Evolutionary conservation across 2,797 vertebrate species (phyloP), one percentile per base, ranked within the genome.

Genomic region (Parotocinclus haroldoi): DNA sequence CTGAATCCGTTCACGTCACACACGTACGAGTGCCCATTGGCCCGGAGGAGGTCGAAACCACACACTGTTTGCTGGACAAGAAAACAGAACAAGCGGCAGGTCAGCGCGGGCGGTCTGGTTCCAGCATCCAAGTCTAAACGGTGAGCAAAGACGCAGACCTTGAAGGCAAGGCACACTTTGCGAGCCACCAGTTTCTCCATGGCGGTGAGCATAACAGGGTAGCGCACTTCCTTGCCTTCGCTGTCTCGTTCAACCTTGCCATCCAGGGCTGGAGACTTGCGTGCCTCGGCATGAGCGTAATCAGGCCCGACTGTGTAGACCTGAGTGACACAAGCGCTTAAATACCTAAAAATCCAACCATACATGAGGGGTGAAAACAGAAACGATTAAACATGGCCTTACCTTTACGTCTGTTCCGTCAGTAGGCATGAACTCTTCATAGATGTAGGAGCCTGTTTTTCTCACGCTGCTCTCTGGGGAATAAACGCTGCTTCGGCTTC

Each of bases 391-490:
- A 27, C 27, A 27, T n/a, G n/a, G n/a, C n/a, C n/a, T 7, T 83
- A 98, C 97, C 95, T 99, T 98, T 9, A 99, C 96, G 72, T 99
- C 97, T 0, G 97, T 99, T 76, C 97, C 97, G 50, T 99, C 97
- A 0, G 97, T 99, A n/a, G 97, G 94, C 97, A 99, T 99, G 82
- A 99, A 99, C 74, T 99, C 96, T 79, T 99, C 97, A n/a, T 99
- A 99, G 79, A 99, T 99, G 84, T 99, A 99, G 0, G 97, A 99
- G 11, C 97, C 97, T 0, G 97, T 99, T 84, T 99, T 99, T 75
- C 97, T 92, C 75, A 99, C 96, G 0, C 82, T 93, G 91, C 94
- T 99, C 87, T 99, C 97, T 3, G 97, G 96, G 5, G 97, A 99
- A 80, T 99, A 99, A 58, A 99, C 97, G 0, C 97, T 99, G 80